Evolutionary conservation across 2,888 invertebrate genomes (phyloP), one percentile per base, ranked within the genome.

Genomic region (Lasioglossum oenotherae): DNA sequence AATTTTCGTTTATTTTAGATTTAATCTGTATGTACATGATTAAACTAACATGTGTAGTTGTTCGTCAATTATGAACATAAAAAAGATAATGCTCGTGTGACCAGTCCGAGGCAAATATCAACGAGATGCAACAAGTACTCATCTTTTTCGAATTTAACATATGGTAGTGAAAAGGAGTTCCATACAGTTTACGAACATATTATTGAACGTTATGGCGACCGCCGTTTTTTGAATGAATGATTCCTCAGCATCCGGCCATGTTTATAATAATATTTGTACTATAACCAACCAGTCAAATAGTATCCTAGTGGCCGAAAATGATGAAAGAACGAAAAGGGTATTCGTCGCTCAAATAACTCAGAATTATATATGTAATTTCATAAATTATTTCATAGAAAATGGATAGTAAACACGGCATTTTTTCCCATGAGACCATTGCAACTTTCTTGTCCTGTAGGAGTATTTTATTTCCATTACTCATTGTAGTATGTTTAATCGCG

Each of bases 311-410:
- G 87, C 86, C 87, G 83, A 87, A 78, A 53, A 74, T 76, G 78
- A 75, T 79, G 16, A 71, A 87, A 78, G 23, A 81, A 67, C 60
- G 35, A 74, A 85, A 89, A 91, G 88, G 85, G 85, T 91, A 90
- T 75, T 89, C 91, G 82, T 83, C 89, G 93, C 93, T 93, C 93
- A 93, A 93, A 92, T 78, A 77, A 88, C 86, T 88, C 89, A 88
- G 91, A 90, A 91, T 90, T 87, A 82, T 89, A 90, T 84, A 90
- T 92, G 90, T 91, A 92, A 91, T 93, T 94, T 94, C 92, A 80
- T 92, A 92, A 92, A 92, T 91, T 89, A 92, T 93, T 93, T 92
- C 90, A 91, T 87, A 92, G 89, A 91, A 91, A 93, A 91, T 88
- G 80, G 69, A 77, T 84, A 91, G 88, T 90, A 90, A 91, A 89